A percentile compares a stretch with the other conserved stretches of the same genome.
These are phyloP conservation scores for Bothrops jararaca DNA, from an alignment of 2,113 vertebrate genomes.

Conservation along the genomic window DNA sequence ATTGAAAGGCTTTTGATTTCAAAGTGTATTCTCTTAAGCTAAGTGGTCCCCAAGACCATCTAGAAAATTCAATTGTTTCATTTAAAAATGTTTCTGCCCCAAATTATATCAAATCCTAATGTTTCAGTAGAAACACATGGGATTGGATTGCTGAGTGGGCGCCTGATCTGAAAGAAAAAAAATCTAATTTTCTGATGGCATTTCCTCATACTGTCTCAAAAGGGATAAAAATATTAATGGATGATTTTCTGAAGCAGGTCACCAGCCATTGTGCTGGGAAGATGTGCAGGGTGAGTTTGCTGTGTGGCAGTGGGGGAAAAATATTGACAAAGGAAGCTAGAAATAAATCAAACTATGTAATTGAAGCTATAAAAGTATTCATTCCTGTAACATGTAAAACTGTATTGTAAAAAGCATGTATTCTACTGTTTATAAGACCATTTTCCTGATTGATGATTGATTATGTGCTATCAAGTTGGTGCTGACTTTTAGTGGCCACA, in stretches of 20 bases:
- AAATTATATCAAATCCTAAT: constrained; percentile 99
- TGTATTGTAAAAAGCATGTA: constrained; percentile 38
- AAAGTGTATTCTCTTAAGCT: constrained; percentile 99
- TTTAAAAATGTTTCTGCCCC: constrained; percentile 94
- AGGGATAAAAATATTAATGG: constrained; percentile 96
- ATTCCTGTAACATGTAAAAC: constrained; percentile 49
- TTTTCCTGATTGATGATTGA: neutral
- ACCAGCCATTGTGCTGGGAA: constrained; percentile 70
- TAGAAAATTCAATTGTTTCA: constrained; percentile 98
- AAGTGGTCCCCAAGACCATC: constrained; percentile 98
- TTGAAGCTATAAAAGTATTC: constrained; percentile 34
- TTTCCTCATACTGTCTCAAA: constrained; percentile 93
- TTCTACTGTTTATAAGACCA: constrained; percentile 17
- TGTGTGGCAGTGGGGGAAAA: constrained; percentile 27
- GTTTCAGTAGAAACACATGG: constrained; percentile 96
- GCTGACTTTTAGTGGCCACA: neutral
- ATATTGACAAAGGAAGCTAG: constrained; percentile 35
- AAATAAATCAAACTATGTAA: constrained; percentile 57
- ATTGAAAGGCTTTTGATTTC: constrained; percentile 99
- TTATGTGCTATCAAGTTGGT: neutral
- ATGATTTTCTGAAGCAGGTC: constrained; percentile 87
- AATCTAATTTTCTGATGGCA: constrained; percentile 98
- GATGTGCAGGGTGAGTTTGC: constrained; percentile 68
- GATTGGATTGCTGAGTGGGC: constrained; percentile 93
- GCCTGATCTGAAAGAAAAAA: constrained; percentile 89